phyloP scores from a whole-genome alignment of 2,888 invertebrate species.

The Lasius platythorax region DNA sequence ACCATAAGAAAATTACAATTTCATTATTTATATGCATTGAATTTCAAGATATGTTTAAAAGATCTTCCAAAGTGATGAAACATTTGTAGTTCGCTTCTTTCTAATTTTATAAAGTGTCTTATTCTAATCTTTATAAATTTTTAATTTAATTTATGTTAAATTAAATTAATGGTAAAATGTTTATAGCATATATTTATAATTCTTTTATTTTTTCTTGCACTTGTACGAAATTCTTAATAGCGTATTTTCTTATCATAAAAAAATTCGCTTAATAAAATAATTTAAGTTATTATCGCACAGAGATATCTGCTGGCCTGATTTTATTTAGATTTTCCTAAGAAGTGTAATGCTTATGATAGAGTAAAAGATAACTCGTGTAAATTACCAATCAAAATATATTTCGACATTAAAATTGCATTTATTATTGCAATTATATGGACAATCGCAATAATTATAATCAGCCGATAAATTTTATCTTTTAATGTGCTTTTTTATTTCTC shows the following conservation, averaged over 20 bases:
- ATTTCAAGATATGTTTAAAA: neutral
- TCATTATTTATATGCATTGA: neutral
- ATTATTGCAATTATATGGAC: slow-evolving; percentile 25
- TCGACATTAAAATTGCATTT: neutral
- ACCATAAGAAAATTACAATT: neutral
- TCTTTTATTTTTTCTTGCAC: neutral
- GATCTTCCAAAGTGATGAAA: neutral
- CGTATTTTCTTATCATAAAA: neutral
- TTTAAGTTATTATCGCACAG: neutral
- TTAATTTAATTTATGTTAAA: slow-evolving; percentile 10
- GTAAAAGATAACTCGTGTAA: neutral
- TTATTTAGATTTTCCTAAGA: neutral
- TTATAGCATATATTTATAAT: neutral
- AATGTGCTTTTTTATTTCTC: neutral
- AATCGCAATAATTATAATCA: neutral
- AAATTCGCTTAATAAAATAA: neutral
- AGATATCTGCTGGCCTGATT: neutral
- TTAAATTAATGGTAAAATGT: neutral
- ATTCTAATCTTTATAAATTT: neutral
- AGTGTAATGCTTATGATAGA: neutral
- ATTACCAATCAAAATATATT: neutral
- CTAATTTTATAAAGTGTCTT: neutral
- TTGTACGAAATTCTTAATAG: neutral
- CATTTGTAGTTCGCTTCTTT: too few species aligned
- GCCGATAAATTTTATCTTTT: slow-evolving; percentile 14